Percentiles rank a stretch among this genome's conserved stretches.
phyloP scores from a whole-genome alignment of 2,113 vertebrate species.

The Micromys minutus region DNA sequence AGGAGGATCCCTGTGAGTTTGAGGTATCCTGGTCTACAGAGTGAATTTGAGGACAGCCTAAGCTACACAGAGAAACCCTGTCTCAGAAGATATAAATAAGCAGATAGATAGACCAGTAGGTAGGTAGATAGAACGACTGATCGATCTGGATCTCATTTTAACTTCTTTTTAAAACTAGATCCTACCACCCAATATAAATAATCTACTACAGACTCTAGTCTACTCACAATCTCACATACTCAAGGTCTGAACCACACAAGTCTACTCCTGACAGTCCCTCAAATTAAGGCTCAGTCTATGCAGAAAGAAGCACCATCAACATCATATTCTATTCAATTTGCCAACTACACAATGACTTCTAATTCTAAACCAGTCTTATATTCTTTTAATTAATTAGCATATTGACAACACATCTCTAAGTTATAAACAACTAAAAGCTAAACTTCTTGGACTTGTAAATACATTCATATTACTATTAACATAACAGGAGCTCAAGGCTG shows the following conservation, averaged over 20 bases:
- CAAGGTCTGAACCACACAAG: neutral
- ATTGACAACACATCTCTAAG: slow-evolving; percentile 6
- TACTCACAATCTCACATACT: neutral
- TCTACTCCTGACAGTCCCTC: neutral
- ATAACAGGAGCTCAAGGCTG: neutral
- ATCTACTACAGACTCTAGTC: neutral
- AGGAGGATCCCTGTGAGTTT: neutral
- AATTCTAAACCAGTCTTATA: slow-evolving; percentile 27
- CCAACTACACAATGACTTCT: neutral
- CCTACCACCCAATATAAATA: neutral
- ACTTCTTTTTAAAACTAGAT: slow-evolving; percentile 10
- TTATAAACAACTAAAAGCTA: slow-evolving; percentile 19
- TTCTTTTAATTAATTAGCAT: slow-evolving; percentile 11
- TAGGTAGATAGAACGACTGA: no score
- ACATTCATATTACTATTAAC: slow-evolving; percentile 1
- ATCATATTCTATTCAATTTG: slow-evolving; percentile 10
- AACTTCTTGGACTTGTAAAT: neutral
- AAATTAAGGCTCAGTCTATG: neutral
- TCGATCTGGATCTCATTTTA: neutral
- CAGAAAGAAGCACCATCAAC: neutral
- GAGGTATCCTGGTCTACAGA: neutral
- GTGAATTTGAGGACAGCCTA: neutral
- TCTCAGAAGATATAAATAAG: neutral
- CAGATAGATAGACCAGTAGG: no score
- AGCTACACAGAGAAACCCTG: neutral